phyloP scores from a whole-genome alignment of 2,797 vertebrate species.

The Cygnus olor region DNA sequence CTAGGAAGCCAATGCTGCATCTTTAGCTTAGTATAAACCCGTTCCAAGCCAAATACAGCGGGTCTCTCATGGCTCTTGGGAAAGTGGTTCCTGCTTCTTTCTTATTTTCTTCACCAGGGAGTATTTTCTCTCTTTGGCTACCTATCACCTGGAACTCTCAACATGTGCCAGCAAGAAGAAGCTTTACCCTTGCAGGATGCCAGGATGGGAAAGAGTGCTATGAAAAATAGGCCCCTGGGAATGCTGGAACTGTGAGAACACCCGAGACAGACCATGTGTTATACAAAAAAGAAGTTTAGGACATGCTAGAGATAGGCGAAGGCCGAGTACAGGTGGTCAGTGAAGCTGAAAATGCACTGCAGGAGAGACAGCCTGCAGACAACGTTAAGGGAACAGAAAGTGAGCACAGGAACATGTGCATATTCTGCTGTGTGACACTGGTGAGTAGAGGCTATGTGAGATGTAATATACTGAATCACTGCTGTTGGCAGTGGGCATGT shows the following conservation, averaged over 20 bases:
- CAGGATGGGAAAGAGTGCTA: neutral
- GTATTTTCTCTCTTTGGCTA: neutral
- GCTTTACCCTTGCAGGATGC: neutral
- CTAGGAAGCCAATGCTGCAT: neutral
- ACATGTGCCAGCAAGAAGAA: neutral
- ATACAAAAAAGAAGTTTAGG: neutral
- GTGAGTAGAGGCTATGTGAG: neutral
- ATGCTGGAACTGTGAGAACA: neutral
- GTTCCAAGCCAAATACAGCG: neutral
- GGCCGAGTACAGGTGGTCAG: neutral
- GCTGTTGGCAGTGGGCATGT: neutral
- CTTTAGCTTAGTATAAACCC: neutral
- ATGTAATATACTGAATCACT: neutral
- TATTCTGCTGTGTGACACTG: neutral
- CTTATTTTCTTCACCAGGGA: neutral
- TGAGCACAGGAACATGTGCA: neutral
- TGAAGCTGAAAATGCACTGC: neutral
- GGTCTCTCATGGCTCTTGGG: neutral
- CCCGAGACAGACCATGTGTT: neutral
- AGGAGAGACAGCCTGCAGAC: neutral
- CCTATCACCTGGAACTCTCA: neutral
- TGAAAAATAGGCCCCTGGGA: neutral
- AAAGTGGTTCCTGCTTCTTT: neutral
- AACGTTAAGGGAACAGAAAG: neutral
- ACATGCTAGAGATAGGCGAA: neutral